phyloP scores from a whole-genome alignment of 2,113 vertebrate species.

The Notothenia coriiceps region DNA sequence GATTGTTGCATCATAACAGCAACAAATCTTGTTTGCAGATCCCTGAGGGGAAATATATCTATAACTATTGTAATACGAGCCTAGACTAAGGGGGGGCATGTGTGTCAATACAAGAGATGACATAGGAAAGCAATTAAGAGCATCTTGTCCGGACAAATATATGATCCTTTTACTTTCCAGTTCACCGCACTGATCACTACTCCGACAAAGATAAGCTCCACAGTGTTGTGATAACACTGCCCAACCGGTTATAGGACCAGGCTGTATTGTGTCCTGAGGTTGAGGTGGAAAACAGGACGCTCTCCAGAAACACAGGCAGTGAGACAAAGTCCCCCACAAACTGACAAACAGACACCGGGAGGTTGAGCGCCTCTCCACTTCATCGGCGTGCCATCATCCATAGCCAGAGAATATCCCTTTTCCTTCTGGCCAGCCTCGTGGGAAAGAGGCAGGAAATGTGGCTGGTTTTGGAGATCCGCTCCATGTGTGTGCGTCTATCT shows the following conservation, averaged over 20 bases:
- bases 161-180: constrained; percentile 2
- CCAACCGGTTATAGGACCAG: not conserved
- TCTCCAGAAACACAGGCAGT: constrained; percentile 38
- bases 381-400: constrained; percentile 41
- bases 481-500: constrained; percentile 27
- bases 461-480: constrained; percentile 58
- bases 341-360: constrained; percentile 49
- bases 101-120: not conserved
- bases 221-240: constrained; percentile 5
- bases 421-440: constrained; percentile 74
- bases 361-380: constrained; percentile 37
- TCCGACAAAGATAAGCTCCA: constrained; percentile 23
- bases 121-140: not conserved
- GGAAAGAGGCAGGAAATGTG: constrained; percentile 74
- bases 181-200: constrained; percentile 7
- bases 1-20: not conserved
- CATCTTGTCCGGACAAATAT: constrained; percentile 4
- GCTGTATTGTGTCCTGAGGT: constrained; percentile 30
- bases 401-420: constrained; percentile 72
- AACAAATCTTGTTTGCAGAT: not conserved
- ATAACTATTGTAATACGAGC: not conserved
- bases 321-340: constrained; percentile 36
- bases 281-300: constrained; percentile 53
- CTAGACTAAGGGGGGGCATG: not conserved
- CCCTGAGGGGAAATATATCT: not conserved